Evolutionary conservation across 2,113 vertebrate species (phyloP).

Genomic region (Ictidomys tridecemlineatus): DNA sequence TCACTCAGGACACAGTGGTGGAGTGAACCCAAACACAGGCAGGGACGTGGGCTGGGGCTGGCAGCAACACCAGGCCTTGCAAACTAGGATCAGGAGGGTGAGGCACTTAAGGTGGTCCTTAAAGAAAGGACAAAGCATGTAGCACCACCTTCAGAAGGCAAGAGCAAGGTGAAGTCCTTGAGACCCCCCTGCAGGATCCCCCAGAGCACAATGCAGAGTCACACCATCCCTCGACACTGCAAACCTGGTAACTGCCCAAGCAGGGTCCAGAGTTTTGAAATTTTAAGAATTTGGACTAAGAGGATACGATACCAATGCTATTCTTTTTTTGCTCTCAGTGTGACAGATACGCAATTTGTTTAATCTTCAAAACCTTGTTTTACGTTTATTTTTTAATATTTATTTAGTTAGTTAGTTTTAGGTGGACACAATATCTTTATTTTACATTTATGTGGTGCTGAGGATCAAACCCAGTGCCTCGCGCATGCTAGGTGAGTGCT

Average conservation of each 20-base stretch:
- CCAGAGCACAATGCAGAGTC: not conserved
- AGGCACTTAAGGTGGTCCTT: not conserved
- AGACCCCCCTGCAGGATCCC: rapidly evolving
- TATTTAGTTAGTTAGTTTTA: too few relatives aligned
- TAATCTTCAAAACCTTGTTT: not conserved
- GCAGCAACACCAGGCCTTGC: not conserved
- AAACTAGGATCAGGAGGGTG: not conserved
- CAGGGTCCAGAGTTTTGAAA: not conserved
- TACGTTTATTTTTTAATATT: not conserved
- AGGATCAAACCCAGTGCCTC: too few relatives aligned
- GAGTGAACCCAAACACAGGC: not conserved
- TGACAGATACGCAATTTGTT: not conserved
- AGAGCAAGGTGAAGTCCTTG: not conserved
- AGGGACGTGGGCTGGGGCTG: not conserved
- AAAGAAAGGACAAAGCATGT: not conserved
- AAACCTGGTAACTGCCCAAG: not conserved
- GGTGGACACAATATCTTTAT: too few relatives aligned
- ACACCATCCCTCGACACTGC: rapidly evolving
- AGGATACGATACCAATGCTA: rapidly evolving
- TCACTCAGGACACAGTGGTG: not conserved
- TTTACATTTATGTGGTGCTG: too few relatives aligned
- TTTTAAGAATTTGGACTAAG: not conserved
- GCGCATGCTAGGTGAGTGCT: too few relatives aligned
- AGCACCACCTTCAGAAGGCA: not conserved
- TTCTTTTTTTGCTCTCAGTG: not conserved